phyloP scores from a whole-genome alignment of 1,140 invertebrate species.

The Habropoda laboriosa region DNA sequence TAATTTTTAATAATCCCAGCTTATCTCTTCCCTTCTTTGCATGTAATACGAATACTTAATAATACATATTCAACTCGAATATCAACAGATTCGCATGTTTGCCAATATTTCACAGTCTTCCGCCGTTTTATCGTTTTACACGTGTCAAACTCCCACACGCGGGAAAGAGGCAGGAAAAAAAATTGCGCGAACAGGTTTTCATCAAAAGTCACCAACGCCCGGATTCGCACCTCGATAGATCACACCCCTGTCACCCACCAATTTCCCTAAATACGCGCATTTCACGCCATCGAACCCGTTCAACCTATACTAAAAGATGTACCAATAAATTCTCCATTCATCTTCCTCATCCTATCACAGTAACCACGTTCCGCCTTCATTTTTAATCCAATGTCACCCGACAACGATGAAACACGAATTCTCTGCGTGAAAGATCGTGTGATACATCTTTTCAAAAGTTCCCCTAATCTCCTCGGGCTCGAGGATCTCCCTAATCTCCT shows the following conservation, averaged over 20 bases:
- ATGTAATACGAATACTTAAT: too few species aligned
- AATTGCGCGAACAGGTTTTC: not conserved
- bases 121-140: too few species aligned
- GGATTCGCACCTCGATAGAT: not conserved
- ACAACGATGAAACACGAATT: not conserved
- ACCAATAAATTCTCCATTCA: not conserved
- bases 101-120: too few species aligned
- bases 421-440: not conserved
- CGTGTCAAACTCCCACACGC: too few species aligned
- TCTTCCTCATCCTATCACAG: not conserved
- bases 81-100: too few species aligned
- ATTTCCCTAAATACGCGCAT: not conserved
- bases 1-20: too few species aligned
- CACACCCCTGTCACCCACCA: not conserved
- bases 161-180: not conserved
- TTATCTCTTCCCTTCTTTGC: too few species aligned
- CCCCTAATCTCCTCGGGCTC: not conserved
- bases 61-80: too few species aligned
- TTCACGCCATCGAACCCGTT: not conserved
- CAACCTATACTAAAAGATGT: not conserved
- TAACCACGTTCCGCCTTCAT: not conserved
- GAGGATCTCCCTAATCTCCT: not conserved
- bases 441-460: not conserved
- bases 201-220: not conserved
- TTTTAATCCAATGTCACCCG: not conserved